phyloP scores from a whole-genome alignment of 2,888 invertebrate species.

The Dynastes tityus region DNA sequence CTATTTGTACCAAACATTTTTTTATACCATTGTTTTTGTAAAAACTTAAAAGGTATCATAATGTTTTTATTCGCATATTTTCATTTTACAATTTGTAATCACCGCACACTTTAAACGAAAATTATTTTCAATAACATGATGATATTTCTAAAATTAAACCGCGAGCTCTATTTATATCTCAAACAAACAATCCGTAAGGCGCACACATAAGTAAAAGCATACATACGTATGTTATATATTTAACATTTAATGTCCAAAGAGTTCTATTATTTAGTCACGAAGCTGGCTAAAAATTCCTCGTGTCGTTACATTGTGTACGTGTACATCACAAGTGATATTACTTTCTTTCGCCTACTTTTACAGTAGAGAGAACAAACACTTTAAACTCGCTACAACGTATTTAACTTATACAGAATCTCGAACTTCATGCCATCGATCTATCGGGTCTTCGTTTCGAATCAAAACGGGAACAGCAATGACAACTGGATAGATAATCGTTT shows the following conservation, averaged over 20 bases:
- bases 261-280: background rate
- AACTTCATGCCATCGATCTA: background rate
- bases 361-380: background rate
- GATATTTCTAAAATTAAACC: no score
- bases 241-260: background rate
- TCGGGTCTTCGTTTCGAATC: slow-evolving; percentile 6
- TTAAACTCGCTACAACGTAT: background rate
- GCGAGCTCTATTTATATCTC: no score
- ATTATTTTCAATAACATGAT: no score
- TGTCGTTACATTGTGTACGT: background rate
- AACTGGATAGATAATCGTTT: background rate
- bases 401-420: background rate
- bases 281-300: background rate
- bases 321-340: slow-evolving; percentile 9
- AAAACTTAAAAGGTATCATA: no score
- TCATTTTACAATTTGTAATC: no score
- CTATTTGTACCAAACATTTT: no score
- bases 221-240: background rate
- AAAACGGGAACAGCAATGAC: slow-evolving; percentile 5
- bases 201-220: no score
- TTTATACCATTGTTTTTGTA: no score
- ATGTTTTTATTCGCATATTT: no score
- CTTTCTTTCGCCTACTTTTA: slow-evolving; percentile 34
- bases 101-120: no score
- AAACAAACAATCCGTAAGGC: no score